Evolutionary conservation across 2,888 invertebrate species (phyloP).

Genomic region (Sphaerophoria taeniata): DNA sequence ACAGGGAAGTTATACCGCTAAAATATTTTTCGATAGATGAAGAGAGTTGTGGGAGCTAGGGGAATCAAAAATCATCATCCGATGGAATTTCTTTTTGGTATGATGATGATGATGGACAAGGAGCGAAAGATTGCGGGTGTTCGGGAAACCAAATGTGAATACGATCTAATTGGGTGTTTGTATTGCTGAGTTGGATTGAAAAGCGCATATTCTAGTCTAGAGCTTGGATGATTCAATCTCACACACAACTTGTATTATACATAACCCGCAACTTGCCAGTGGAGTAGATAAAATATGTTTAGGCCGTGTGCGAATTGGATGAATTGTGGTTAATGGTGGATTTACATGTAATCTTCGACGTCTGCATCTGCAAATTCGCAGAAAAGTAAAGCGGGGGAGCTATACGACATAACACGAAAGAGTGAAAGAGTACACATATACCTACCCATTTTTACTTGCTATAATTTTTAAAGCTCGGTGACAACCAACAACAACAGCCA

Average conservation of each 20-base stretch:
- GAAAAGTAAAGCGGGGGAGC: no score
- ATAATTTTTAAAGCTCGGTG: no score
- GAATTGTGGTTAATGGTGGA: no score
- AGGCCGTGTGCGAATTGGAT: no score
- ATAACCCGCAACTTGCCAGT: no score
- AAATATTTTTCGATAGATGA: constrained; percentile 24
- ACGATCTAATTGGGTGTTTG: constrained; percentile 12
- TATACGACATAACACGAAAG: no score
- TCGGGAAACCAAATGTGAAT: background rate
- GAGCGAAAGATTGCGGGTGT: constrained; percentile 4
- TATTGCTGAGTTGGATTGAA: constrained; percentile 4
- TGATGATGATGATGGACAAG: constrained; percentile 28
- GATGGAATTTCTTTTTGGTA: constrained; percentile 51
- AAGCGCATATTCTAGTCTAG: constrained; percentile 56
- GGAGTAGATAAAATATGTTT: no score
- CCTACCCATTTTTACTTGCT: no score
- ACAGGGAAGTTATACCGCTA: constrained; percentile 14
- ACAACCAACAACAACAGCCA: no score
- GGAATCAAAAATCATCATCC: constrained; percentile 58
- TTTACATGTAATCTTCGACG: no score
- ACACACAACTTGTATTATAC: background rate
- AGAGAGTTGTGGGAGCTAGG: constrained; percentile 37
- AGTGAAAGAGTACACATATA: no score
- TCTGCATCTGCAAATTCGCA: no score
- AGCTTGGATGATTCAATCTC: constrained; percentile 19